Evolutionary conservation across 2,888 invertebrate genomes (phyloP), one percentile per base, ranked within the genome.

Genomic region (Andrena marginata): DNA sequence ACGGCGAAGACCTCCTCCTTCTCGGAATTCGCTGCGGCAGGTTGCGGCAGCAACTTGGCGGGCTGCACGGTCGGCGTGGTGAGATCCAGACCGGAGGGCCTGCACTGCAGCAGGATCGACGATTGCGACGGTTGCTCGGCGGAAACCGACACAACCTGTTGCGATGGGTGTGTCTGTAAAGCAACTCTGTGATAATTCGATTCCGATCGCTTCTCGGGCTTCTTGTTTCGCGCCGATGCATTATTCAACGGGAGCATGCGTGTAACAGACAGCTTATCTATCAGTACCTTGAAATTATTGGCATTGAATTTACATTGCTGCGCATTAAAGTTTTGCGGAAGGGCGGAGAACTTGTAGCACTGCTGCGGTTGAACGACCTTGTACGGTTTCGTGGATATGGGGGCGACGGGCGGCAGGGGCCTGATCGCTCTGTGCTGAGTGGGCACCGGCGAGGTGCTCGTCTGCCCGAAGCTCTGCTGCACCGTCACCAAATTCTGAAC

Each of bases 1-100:
- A 95, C 94, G 26, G 94, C 94, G 80, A 95, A 95, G 63, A 95
- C 89, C 84, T 95, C 94, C 76, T 94, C 94, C 77, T 93, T 94
- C 33, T 92, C 91, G 5, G 75, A 59, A 65, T 69, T 86, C 5
- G 86, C 51, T 20, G 68, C 65, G 23, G 85, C 49, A 4, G 92
- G 89, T 77, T 92, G 89, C 48, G 93, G 92, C 72, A 93, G 83
- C 77, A 94, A 81, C 82, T 94, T 94, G 0, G 92, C 87, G 33
- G 93, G 91, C 59, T 93, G 93, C 42, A 90, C 78, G 8, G 93
- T 87, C 33, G 93, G 91, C 56, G 92, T 89, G 3, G 93, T 91
- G 68, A 93, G 91, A 83, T 94, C 93, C 23, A 93, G 88, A 33
- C 91, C 92, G n/a, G 91, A 85, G n/a, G 92, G 80, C 85, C 93